phyloP scores from a whole-genome alignment of 1,140 invertebrate genomes.

The Eumaeus atala region DNA sequence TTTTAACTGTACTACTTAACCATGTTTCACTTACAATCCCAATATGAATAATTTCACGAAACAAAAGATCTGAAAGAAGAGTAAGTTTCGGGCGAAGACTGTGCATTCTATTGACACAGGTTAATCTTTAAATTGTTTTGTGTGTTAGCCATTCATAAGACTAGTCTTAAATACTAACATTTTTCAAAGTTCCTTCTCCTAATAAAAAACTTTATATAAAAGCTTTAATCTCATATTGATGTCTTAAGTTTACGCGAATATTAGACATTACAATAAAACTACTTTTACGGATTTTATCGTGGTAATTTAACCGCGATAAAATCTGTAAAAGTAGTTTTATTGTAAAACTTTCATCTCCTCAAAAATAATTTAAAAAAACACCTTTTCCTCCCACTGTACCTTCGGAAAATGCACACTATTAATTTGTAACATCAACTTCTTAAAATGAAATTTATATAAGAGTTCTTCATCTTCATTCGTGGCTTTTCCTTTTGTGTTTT shows the following conservation, averaged over 20 bases:
- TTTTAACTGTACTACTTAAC: slow-evolving; percentile 4
- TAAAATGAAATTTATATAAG: not conserved
- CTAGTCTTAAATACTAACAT: not conserved
- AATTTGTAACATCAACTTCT: slow-evolving; percentile 1
- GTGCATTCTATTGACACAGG: slow-evolving; percentile 21
- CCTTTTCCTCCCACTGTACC: not conserved
- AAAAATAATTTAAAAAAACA: not conserved
- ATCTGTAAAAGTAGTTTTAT: no score
- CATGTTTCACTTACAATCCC: slow-evolving; percentile 22
- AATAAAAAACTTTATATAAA: slow-evolving; percentile 4
- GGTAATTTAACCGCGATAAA: no score
- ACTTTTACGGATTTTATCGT: no score
- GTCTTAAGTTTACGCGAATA: no score
- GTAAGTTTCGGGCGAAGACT: slow-evolving; percentile 14
- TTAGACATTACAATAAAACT: no score
- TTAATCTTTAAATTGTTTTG: slow-evolving; percentile 4
- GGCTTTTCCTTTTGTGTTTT: not conserved
- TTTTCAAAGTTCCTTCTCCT: not conserved
- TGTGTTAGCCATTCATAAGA: not conserved
- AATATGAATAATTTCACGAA: slow-evolving; percentile 18
- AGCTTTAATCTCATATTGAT: no score
- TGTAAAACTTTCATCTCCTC: not conserved
- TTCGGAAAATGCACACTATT: not conserved
- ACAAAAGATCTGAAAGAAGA: slow-evolving; percentile 14
- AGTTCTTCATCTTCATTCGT: not conserved